Evolutionary conservation across 1,140 invertebrate genomes (phyloP).

Genomic region (Caerostris extrusa): DNA sequence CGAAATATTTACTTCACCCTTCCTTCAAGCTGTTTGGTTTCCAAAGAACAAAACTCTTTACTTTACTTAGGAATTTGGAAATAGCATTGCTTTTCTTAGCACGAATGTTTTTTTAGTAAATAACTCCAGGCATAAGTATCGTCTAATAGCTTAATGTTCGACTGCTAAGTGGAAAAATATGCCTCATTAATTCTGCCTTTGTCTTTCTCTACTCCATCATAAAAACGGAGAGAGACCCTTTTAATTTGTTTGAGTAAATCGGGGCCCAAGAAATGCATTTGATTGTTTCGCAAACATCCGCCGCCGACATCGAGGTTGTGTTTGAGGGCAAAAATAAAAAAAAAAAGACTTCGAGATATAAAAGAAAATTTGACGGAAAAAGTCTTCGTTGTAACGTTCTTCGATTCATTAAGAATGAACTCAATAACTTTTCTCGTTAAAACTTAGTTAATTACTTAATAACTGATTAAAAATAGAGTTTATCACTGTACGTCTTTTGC

Average conservation of each 20-base stretch:
- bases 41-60: neutral
- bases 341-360: neutral
- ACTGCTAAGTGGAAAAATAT: conserved; percentile 30
- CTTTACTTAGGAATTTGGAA: neutral
- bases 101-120: neutral
- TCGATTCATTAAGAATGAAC: conserved; percentile 72
- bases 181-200: conserved; percentile 22
- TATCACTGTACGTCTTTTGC: conserved; percentile 34
- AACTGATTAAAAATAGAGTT: conserved; percentile 72
- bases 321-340: neutral
- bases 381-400: neutral
- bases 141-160: conserved; percentile 9
- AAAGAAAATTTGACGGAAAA: neutral
- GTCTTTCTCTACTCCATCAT: conserved; percentile 20
- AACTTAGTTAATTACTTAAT: conserved; percentile 73
- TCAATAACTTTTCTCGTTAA: conserved; percentile 76
- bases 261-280: neutral
- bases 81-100: neutral
- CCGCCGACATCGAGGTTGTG: neutral
- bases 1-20: neutral
- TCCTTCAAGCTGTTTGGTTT: neutral
- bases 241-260: neutral
- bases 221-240: neutral
- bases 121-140: conserved; percentile 11
- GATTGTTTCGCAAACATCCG: conserved; percentile 70